These are phyloP conservation scores for Heterodera schachtii DNA, from an alignment of 1,140 invertebrate species.

Conservation along the genomic window DNA sequence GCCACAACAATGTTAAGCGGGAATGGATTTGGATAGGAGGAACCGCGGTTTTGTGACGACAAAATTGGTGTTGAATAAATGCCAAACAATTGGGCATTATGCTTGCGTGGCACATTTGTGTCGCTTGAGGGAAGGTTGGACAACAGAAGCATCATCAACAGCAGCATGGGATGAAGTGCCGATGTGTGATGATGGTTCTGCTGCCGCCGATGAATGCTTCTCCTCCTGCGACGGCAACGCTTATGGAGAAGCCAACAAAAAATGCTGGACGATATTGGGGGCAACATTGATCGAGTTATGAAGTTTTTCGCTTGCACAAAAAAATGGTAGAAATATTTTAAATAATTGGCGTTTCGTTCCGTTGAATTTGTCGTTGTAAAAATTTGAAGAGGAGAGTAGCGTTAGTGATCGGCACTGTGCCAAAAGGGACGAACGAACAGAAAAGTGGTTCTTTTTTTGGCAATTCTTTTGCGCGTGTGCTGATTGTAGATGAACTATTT, in stretches of 20 bases:
- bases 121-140: neutral
- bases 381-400: no score
- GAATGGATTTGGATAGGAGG: conserved; percentile 38
- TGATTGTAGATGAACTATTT: no score
- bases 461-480: no score
- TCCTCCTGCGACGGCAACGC: neutral
- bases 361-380: no score
- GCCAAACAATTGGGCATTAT: neutral
- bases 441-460: no score
- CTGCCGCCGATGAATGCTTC: neutral
- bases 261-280: no score
- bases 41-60: neutral
- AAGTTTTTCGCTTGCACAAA: no score
- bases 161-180: neutral
- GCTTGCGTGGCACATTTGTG: conserved; percentile 8
- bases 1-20: conserved; percentile 64
- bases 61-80: conserved; percentile 1
- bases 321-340: no score
- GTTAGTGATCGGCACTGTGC: no score
- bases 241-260: neutral
- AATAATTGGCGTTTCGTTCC: no score
- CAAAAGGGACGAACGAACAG: no score
- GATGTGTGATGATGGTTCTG: neutral
- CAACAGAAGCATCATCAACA: neutral
- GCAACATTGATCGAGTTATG: no score